Evolutionary conservation across 2,888 invertebrate species (phyloP).

Genomic region (Parochlus steinenii): DNA sequence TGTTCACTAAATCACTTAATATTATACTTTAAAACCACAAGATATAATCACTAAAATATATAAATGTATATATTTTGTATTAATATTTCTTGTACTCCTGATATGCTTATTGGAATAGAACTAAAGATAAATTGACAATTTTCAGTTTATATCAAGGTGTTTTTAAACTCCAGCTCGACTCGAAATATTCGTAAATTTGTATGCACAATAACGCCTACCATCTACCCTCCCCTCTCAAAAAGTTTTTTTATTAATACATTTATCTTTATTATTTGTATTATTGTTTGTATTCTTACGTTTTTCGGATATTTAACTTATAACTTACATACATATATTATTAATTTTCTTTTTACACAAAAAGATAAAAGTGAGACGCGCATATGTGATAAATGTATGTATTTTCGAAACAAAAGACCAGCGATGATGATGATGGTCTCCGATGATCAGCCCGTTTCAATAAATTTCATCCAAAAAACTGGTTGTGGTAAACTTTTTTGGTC

Average conservation of each 20-base stretch:
- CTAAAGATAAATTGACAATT: conserved; percentile 13
- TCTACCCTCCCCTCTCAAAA: conserved; percentile 8
- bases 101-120: conserved; percentile 13
- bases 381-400: no score
- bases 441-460: no score
- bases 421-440: no score
- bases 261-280: conserved; percentile 8
- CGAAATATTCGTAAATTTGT: conserved; percentile 10
- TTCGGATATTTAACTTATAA: conserved; percentile 13
- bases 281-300: conserved; percentile 11
- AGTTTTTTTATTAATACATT: conserved; percentile 9
- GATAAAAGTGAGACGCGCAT: no score
- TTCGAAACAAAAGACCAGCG: no score
- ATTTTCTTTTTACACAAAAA: conserved; percentile 9
- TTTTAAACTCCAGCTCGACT: conserved; percentile 11
- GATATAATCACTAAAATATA: conserved; percentile 2
- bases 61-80: conserved; percentile 10
- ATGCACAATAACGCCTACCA: conserved; percentile 12
- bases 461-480: no score
- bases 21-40: no score
- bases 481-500: no score
- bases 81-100: conserved; percentile 11
- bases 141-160: conserved; percentile 12
- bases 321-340: conserved; percentile 13
- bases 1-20: conserved; percentile 3